Evolutionary conservation across 2,888 invertebrate genomes (phyloP).

Genomic region (Polia nebulosa): DNA sequence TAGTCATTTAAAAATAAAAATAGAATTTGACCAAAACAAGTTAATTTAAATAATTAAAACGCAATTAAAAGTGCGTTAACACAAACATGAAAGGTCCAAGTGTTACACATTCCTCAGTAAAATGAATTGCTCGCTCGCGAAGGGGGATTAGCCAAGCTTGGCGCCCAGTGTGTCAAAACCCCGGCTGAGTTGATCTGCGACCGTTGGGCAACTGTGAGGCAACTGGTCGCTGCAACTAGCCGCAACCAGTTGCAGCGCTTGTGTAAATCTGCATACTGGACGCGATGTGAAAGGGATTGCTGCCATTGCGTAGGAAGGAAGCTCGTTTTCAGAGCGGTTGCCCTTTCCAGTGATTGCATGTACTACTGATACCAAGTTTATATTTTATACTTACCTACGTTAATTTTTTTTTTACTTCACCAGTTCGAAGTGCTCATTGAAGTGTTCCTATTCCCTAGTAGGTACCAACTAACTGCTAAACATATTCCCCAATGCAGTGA

Average conservation of each 20-base stretch:
- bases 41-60: neutral
- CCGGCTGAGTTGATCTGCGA: constrained; percentile 39
- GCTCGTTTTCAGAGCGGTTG: neutral
- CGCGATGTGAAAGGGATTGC: constrained; percentile 52
- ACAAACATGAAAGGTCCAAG: constrained; percentile 15
- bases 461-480: too few species aligned
- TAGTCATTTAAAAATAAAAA: too few species aligned
- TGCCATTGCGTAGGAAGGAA: neutral
- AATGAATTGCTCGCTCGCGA: constrained; percentile 30
- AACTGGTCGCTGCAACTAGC: constrained; percentile 37
- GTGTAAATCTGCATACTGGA: constrained; percentile 53
- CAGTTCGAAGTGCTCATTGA: too few species aligned
- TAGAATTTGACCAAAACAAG: too few species aligned
- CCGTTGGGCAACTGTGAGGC: constrained; percentile 45
- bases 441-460: too few species aligned
- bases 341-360: neutral
- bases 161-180: constrained; percentile 58
- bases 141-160: constrained; percentile 60
- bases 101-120: constrained; percentile 34
- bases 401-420: too few species aligned
- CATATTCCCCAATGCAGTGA: too few species aligned
- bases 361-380: too few species aligned
- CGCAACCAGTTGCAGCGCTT: constrained; percentile 52
- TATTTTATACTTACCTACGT: too few species aligned
- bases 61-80: constrained; percentile 7